phyloP scores from a whole-genome alignment of 2,888 invertebrate species.

The Drosophila rubida region DNA sequence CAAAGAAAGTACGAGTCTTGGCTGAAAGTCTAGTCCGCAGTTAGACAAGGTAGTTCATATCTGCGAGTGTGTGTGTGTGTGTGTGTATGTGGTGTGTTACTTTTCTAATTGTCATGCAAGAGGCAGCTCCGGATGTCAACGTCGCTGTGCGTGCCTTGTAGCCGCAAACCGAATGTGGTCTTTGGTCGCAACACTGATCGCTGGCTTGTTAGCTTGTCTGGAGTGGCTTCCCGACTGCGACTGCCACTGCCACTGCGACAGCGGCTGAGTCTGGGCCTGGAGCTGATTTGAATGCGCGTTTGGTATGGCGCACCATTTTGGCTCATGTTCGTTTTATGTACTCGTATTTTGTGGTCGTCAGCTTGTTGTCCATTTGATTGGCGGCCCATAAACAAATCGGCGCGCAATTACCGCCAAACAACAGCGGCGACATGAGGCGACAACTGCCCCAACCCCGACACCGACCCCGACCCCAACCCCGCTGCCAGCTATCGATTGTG shows the following conservation, averaged over 20 bases:
- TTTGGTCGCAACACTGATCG: slow-evolving; percentile 39
- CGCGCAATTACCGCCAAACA: slow-evolving; percentile 69
- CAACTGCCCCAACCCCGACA: slow-evolving; percentile 36
- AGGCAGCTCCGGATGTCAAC: slow-evolving; percentile 68
- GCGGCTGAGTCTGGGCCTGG: neutral
- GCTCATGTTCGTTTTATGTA: slow-evolving; percentile 42
- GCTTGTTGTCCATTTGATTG: slow-evolving; percentile 67
- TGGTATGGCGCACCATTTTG: slow-evolving; percentile 60
- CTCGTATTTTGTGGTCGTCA: slow-evolving; percentile 32
- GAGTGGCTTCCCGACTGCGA: slow-evolving; percentile 22
- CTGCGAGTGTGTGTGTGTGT: slow-evolving; percentile 2
- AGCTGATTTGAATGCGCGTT: slow-evolving; percentile 72
- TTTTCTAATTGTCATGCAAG: slow-evolving; percentile 75
- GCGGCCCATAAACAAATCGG: slow-evolving; percentile 72
- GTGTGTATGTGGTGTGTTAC: slow-evolving; percentile 12
- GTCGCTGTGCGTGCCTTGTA: slow-evolving; percentile 67
- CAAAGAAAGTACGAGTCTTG: slow-evolving; percentile 40
- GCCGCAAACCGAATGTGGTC: slow-evolving; percentile 53
- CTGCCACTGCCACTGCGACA: too few relatives aligned
- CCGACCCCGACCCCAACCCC: slow-evolving; percentile 9
- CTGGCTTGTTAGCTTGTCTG: slow-evolving; percentile 59
- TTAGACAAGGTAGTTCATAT: slow-evolving; percentile 11
- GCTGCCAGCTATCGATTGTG: neutral
- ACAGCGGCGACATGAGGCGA: slow-evolving; percentile 50
- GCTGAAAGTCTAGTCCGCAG: slow-evolving; percentile 16